Conservation (phyloP, 1,140 invertebrate genomes). For the Apocrypta bakeri region DNA sequence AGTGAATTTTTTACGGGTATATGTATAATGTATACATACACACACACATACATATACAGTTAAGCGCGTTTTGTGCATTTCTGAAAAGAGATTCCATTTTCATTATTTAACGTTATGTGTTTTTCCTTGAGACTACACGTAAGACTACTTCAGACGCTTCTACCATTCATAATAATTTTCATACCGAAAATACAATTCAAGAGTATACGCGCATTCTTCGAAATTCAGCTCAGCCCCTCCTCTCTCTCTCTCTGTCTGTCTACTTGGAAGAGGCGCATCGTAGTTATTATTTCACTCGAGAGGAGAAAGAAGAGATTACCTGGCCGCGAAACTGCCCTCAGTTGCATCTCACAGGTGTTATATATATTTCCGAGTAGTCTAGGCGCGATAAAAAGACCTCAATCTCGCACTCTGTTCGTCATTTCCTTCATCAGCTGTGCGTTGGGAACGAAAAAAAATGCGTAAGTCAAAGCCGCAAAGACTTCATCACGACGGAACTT, state of each 20-base stretch:
- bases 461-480: background rate
- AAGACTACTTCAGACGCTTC: background rate
- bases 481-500: background rate
- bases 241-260: background rate
- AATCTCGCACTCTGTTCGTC: background rate
- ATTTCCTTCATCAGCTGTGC: constrained; percentile 13
- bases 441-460: background rate
- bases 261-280: background rate
- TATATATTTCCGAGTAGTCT: background rate
- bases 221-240: background rate
- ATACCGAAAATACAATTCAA: background rate
- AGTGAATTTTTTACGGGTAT: background rate
- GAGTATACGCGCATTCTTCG: background rate
- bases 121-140: no score
- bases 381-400: background rate
- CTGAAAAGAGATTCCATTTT: background rate
- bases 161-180: background rate
- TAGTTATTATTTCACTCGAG: background rate
- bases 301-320: background rate
- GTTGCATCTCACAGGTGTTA: background rate
- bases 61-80: background rate
- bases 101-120: background rate
- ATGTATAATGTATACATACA: background rate
- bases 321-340: no score
- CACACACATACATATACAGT: background rate